These are phyloP conservation scores for Boloria selene DNA, from an alignment of 2,888 invertebrate genomes.

Conservation along the genomic window DNA sequence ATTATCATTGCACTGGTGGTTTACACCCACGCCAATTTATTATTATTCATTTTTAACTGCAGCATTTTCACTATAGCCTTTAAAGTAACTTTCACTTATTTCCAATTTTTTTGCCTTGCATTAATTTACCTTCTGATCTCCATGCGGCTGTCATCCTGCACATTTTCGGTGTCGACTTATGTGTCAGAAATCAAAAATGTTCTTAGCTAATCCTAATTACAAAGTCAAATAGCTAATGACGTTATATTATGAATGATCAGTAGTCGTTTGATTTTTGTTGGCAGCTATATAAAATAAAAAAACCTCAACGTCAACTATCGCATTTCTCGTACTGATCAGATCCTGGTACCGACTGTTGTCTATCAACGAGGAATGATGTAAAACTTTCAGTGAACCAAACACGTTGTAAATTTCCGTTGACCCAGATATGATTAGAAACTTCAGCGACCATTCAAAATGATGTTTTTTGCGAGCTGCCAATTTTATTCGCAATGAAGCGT, in stretches of 20 bases:
- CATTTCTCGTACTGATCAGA: conserved; percentile 62
- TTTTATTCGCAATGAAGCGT: conserved; percentile 71
- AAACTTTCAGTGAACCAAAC: conserved; percentile 76
- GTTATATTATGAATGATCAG: conserved; percentile 63
- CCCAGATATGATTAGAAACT: conserved; percentile 80
- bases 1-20: conserved; percentile 71
- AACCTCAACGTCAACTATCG: conserved; percentile 62
- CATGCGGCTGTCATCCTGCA: conserved; percentile 69
- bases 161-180: conserved; percentile 65
- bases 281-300: conserved; percentile 52
- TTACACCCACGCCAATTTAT: conserved; percentile 58
- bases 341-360: conserved; percentile 76
- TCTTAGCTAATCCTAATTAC: conserved; percentile 69
- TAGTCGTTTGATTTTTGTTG: conserved; percentile 54
- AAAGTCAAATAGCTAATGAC: conserved; percentile 62
- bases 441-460: conserved; percentile 69
- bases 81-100: conserved; percentile 72
- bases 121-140: conserved; percentile 55
- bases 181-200: conserved; percentile 54
- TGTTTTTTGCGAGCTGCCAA: conserved; percentile 75
- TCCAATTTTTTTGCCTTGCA: conserved; percentile 52
- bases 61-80: conserved; percentile 63
- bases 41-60: conserved; percentile 67
- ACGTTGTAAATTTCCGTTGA: conserved; percentile 77
- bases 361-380: conserved; percentile 68